Evolutionary conservation across 1,140 invertebrate genomes (phyloP).

Genomic region (Ceratosolen solmsi): DNA sequence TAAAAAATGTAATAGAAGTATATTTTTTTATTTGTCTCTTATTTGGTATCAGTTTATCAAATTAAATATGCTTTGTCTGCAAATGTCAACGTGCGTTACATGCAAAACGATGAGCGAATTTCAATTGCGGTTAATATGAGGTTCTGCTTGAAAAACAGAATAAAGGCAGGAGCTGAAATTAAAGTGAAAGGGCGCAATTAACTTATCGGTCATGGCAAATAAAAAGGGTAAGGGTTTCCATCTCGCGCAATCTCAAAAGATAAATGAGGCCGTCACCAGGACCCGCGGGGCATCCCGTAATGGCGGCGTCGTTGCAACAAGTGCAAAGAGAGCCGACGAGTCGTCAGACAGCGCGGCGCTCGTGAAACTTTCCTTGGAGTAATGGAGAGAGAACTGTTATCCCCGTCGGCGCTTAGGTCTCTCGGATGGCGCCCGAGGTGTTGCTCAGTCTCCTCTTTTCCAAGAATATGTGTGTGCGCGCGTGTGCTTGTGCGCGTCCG

Average conservation of each 20-base stretch:
- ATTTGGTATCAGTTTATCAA: background rate
- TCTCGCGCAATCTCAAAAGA: constrained; percentile 21
- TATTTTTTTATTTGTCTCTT: background rate
- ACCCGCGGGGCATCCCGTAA: constrained; percentile 10
- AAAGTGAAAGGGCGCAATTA: constrained; percentile 34
- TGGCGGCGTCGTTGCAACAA: constrained; percentile 23
- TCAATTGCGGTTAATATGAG: background rate
- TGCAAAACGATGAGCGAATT: background rate
- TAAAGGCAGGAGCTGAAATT: background rate
- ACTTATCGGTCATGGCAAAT: background rate
- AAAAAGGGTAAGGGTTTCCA: background rate
- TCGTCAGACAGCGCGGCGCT: constrained; percentile 48
- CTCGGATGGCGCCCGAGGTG: background rate
- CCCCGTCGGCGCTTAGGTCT: background rate
- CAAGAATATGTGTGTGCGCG: background rate
- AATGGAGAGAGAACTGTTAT: background rate
- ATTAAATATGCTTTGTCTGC: background rate
- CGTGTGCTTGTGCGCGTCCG: background rate
- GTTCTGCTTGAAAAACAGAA: background rate
- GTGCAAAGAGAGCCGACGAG: constrained; percentile 18
- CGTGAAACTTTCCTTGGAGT: constrained; percentile 6
- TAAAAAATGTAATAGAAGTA: background rate
- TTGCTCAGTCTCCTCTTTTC: background rate
- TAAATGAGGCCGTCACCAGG: constrained; percentile 37
- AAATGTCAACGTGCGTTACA: background rate